A percentile compares a stretch with the other conserved stretches of the same genome.
Evolutionary conservation across 2,797 vertebrate species (phyloP).

Genomic region (Anguilla anguilla): DNA sequence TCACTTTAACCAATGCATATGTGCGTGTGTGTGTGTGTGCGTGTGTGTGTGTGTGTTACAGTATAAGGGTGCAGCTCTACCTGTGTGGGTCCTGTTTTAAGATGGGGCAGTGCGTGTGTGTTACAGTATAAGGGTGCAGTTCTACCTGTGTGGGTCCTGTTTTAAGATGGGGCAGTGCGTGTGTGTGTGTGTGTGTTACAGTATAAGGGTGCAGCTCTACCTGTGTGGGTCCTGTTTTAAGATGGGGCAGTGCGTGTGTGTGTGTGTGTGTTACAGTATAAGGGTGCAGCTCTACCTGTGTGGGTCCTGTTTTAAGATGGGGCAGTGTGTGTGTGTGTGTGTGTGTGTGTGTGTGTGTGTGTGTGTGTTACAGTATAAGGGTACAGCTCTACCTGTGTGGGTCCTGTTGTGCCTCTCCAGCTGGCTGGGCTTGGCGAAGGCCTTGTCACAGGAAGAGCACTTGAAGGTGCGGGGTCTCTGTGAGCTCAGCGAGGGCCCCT

Average conservation of each 20-base stretch:
- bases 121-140: no score
- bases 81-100: background rate
- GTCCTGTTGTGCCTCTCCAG: conserved; percentile 95
- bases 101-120: background rate
- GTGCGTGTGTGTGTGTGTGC: no score
- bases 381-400: conserved; percentile 84
- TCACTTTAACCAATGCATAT: background rate
- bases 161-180: background rate
- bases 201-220: background rate
- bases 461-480: conserved; percentile 92
- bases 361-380: background rate
- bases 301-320: conserved; percentile 81
- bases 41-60: no score
- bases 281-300: conserved; percentile 77
- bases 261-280: background rate
- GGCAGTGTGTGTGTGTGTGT: no score
- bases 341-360: background rate
- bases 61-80: background rate
- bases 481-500: conserved; percentile 88
- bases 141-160: background rate
- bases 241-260: background rate
- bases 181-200: no score
- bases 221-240: background rate
- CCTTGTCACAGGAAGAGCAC: conserved; percentile 89
- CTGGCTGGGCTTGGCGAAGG: conserved; percentile 96